Percentiles rank a stretch among this genome's conserved stretches.
These are phyloP conservation scores for Contarinia nasturtii DNA, from an alignment of 1,140 invertebrate species.

Conservation along the genomic window DNA sequence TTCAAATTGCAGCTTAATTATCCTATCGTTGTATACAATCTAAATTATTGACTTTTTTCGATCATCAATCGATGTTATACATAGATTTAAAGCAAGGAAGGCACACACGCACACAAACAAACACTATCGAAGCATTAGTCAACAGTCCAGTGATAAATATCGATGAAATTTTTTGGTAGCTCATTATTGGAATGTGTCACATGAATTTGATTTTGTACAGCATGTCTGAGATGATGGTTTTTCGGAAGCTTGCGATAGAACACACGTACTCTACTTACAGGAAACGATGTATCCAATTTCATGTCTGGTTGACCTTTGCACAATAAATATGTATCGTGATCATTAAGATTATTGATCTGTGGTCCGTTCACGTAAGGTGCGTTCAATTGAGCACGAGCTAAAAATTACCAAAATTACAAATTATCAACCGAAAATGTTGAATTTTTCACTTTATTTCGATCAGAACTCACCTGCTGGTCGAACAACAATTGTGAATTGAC, in stretches of 20 bases:
- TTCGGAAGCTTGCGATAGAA: constrained; percentile 1
- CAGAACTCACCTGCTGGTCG: constrained; percentile 5
- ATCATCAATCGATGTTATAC: too few species aligned
- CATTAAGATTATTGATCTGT: not conserved
- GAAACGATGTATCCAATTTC: constrained; percentile 4
- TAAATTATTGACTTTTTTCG: too few species aligned
- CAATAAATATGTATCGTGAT: constrained; percentile 5
- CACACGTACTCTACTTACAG: constrained; percentile 5
- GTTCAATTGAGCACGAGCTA: constrained; percentile 1
- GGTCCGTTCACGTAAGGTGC: too few species aligned
- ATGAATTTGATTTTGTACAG: not conserved
- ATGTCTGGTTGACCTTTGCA: constrained; percentile 3
- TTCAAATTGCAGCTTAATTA: too few species aligned
- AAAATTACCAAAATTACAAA: constrained; percentile 3
- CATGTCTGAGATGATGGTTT: not conserved
- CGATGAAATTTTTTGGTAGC: too few species aligned
- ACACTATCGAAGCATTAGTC: too few species aligned
- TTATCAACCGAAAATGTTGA: constrained; percentile 4
- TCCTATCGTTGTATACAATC: too few species aligned
- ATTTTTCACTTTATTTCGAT: too few species aligned
- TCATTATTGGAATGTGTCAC: too few species aligned
- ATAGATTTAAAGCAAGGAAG: too few species aligned
- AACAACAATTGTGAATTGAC: constrained; percentile 39
- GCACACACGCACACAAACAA: too few species aligned
- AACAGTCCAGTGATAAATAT: too few species aligned